Base-by-base conservation (phyloP, 2,888 invertebrate genomes). In the Cremastinae sp. region DNA sequence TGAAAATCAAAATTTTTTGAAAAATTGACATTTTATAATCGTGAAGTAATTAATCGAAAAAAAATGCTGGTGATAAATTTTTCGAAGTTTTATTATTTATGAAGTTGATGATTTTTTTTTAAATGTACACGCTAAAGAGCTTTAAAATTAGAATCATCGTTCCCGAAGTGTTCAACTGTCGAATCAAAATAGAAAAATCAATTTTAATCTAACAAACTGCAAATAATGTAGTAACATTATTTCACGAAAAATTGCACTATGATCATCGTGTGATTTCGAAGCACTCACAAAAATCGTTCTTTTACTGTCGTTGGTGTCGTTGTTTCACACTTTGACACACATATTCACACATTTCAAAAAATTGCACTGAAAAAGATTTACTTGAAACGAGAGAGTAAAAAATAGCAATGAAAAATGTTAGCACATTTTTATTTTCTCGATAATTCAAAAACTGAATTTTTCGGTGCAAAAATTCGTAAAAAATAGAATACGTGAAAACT, bases 281-380 rank as follows among this genome's bases (percentile, higher is more conserved):
- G 73, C 73, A 70, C 69, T 65, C 76, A 55, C 65, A 58, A 70
- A 55, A 37, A 56, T 73, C 70, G 53, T 2, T 28, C 28, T 28
- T 5, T 73, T 73, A 65, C 69, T 73, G 69, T 73, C 73, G 73
- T 76, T 70, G 73, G 55, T 76, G 76, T 76, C 76, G 72, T 76
- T 68, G 62, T 75, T 56, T 61, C 56, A 71, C 61, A 56, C 20
- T 47, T 22, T 22, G 37, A 20, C 16, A 65, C 39, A 51, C 28
- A 35, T n/a, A 20, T 20, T 58, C 12, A 39, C 58, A 59, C 47
- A 41, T 20, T 16, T 55, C 18, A 8, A 41, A 10, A n/a, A 2
- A 18, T 14, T 35, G 47, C 58, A 69, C 41, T 59, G 59, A 43
- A 59, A 59, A 49, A 39, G 9, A 53, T 8, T n/a, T n/a, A n/a